Conservation (phyloP, 2,797 vertebrate genomes). For the Scleropages formosus region DNA sequence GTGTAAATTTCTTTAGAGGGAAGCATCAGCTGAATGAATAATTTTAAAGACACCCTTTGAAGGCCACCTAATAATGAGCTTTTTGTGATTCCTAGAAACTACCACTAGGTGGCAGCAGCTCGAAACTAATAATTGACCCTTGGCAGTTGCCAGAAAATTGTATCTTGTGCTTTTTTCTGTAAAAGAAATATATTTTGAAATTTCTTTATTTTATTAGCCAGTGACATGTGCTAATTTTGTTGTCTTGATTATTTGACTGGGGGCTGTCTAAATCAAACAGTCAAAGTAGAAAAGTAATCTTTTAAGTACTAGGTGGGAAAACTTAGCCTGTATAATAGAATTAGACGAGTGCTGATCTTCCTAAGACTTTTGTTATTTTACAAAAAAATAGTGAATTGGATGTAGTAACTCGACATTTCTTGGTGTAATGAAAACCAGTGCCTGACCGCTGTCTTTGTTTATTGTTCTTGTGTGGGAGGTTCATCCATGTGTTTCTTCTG, state of each 20-base stretch:
- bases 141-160: neutral
- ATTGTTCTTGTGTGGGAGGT: conserved; percentile 22
- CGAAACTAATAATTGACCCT: conserved; percentile 35
- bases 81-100: conserved; percentile 20
- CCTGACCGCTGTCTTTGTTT: neutral
- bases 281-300: no score
- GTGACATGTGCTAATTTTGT: conserved; percentile 15
- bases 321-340: no score
- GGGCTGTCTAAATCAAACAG: no score
- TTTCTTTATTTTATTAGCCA: conserved; percentile 14
- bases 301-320: no score
- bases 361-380: neutral
- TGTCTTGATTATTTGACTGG: neutral
- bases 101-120: conserved; percentile 45
- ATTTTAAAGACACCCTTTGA: no score
- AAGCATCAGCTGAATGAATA: no score
- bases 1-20: no score
- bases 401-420: neutral
- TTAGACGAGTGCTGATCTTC: no score
- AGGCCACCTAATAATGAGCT: neutral
- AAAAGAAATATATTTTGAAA: neutral
- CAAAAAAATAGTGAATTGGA: no score
- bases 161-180: neutral
- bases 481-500: neutral
- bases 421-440: neutral